phyloP scores from a whole-genome alignment of 2,888 invertebrate genomes.

The Strigamia transsilvanica region DNA sequence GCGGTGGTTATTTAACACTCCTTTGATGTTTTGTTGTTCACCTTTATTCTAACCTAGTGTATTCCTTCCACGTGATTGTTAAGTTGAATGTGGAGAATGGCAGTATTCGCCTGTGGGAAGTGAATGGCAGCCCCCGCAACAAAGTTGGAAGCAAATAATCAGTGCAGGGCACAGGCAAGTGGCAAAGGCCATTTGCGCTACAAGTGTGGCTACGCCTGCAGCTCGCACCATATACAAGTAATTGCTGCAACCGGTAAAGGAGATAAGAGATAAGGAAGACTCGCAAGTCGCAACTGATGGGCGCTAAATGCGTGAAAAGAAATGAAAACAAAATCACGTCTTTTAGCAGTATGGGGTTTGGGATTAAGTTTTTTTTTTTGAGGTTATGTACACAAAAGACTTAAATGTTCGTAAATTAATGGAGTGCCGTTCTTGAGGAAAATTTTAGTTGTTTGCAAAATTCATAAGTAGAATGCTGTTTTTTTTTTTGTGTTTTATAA shows the following conservation, averaged over 20 bases:
- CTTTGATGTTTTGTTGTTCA: conserved; percentile 29
- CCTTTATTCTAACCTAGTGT: conserved; percentile 29
- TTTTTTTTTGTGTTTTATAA: too few relatives aligned
- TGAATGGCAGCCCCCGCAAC: conserved; percentile 40
- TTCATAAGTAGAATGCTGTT: too few relatives aligned
- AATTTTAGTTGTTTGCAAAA: too few relatives aligned
- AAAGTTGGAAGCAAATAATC: conserved; percentile 40
- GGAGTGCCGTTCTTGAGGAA: too few relatives aligned
- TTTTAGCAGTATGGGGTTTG: neutral
- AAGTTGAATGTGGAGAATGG: conserved; percentile 32
- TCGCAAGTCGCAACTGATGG: conserved; percentile 45
- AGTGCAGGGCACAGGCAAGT: conserved; percentile 45
- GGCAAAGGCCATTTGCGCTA: conserved; percentile 49
- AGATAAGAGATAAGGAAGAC: conserved; percentile 39
- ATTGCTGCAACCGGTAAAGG: conserved; percentile 33
- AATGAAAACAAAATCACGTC: conserved; percentile 39
- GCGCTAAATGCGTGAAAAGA: conserved; percentile 25
- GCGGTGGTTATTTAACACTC: neutral
- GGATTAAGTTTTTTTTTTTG: too few relatives aligned
- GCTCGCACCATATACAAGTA: conserved; percentile 44
- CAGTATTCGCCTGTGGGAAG: conserved; percentile 25
- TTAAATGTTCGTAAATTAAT: too few relatives aligned
- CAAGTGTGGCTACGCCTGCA: conserved; percentile 44
- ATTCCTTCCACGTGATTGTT: conserved; percentile 27
- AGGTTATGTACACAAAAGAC: too few relatives aligned